Evolutionary conservation across 2,113 vertebrate species (phyloP).

Genomic region (Chaenogobius annularis): DNA sequence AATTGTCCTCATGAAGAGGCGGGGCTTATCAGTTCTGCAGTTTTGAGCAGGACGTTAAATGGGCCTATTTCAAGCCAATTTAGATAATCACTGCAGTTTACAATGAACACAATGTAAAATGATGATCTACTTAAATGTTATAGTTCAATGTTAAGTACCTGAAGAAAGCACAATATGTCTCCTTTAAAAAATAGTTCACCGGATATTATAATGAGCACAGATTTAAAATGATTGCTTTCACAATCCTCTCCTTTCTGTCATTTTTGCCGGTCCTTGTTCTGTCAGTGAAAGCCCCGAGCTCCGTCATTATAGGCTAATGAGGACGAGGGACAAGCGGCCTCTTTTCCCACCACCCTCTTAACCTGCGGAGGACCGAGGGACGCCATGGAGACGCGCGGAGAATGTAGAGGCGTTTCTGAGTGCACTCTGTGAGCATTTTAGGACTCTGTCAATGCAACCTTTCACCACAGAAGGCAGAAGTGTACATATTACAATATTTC

Average conservation of each 20-base stretch:
- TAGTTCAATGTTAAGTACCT: too few relatives aligned
- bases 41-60: too few relatives aligned
- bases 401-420: conserved; percentile 66
- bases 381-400: conserved; percentile 70
- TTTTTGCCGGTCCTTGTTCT: conserved; percentile 40
- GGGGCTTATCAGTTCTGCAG: too few relatives aligned
- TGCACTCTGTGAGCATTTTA: conserved; percentile 51
- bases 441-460: conserved; percentile 61
- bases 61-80: too few relatives aligned
- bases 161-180: too few relatives aligned
- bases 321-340: conserved; percentile 60
- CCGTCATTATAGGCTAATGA: conserved; percentile 65
- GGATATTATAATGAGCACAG: background rate
- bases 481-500: background rate
- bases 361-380: conserved; percentile 72
- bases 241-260: background rate
- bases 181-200: background rate
- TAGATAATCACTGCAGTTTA: too few relatives aligned
- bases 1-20: too few relatives aligned
- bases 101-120: too few relatives aligned
- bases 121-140: too few relatives aligned
- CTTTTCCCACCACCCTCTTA: conserved; percentile 78
- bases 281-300: conserved; percentile 49
- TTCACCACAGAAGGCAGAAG: conserved; percentile 38
- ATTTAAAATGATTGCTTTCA: conserved; percentile 10